Evolutionary conservation across 2,113 vertebrate genomes (phyloP).

Genomic region (Rhabdomys dilectus): DNA sequence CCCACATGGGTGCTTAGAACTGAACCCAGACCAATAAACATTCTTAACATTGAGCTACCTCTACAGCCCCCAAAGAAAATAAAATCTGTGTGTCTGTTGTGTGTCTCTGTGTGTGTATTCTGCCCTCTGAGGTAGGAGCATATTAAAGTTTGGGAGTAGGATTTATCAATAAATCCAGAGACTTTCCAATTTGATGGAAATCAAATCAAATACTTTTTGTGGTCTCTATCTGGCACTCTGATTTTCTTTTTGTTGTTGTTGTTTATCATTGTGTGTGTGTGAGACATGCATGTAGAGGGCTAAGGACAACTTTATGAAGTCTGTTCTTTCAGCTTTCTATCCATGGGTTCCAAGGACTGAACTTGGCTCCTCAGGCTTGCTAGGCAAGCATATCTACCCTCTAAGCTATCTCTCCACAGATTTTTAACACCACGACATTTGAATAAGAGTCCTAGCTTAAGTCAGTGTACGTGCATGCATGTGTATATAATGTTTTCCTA

Average conservation of each 20-base stretch:
- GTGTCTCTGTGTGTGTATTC: neutral
- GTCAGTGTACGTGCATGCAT: neutral
- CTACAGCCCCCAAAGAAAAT: neutral
- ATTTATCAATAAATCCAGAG: neutral
- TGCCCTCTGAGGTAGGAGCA: slow-evolving; percentile 1
- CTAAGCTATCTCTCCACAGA: neutral
- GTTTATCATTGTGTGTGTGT: neutral
- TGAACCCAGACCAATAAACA: neutral
- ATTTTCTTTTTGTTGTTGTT: neutral
- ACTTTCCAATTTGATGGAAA: neutral
- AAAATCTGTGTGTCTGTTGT: neutral
- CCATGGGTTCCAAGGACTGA: neutral
- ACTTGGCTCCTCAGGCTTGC: neutral
- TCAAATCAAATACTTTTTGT: neutral
- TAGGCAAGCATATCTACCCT: neutral
- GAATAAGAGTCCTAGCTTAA: slow-evolving; percentile 20
- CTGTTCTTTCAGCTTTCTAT: neutral
- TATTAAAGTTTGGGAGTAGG: neutral
- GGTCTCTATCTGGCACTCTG: slow-evolving; percentile 5
- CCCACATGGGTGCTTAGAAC: neutral
- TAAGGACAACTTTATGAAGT: neutral
- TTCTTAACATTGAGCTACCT: neutral
- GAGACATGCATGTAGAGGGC: neutral
- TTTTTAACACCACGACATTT: neutral
- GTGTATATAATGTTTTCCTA: neutral